Base-by-base conservation (phyloP, 1,140 invertebrate species). In the Oreohelix idahoensis region DNA sequence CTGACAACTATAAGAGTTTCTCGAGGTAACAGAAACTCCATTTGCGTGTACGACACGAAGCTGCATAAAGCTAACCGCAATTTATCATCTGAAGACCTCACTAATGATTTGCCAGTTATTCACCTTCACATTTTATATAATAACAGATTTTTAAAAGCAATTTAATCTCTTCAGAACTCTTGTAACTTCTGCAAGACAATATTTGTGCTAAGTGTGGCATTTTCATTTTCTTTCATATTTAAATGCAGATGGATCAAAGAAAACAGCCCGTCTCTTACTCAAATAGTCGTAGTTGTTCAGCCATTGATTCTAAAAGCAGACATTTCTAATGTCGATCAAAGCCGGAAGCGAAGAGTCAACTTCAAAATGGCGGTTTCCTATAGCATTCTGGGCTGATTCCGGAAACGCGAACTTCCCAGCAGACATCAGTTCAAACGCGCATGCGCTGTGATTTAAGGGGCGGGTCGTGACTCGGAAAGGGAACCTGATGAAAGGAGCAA, bases 301-400 rank as follows among this genome's bases (percentile, higher is more conserved):
- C 23, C n/a, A 66, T 66, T 66, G n/a, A 66, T 66, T 66, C 17
- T 66, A 66, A 66, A 17, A 29, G 29, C 63, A 32, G 63, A 66
- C 11, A 66, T 66, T 66, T 66, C 2, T 66, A 66, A 8, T 66
- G 63, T 29, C 63, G 63, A 66, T 66, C 63, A 66, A 11, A 32
- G 63, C 63, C n/a, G 63, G 63, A 66, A 66, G 63, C 29, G 63
- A 66, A 66, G 29, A 66, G 63, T 66, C 63, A 66, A 32, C 63
- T 66, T 23, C 63, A 66, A 66, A 66, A 66, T 66, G 63, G 63
- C 63, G 63, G 63, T 66, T 66, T 66, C 29, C 29, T 23, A 32
- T 66, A 29, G 11, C 63, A 66, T 66, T 66, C 11, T 29, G 20
- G 1, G 1, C 29, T 32, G 1, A n/a, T 23, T 2, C 63, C n/a